Evolutionary conservation across 2,113 vertebrate species (phyloP), one percentile per base, ranked within the genome.

Genomic region (Neotragus moschatus): DNA sequence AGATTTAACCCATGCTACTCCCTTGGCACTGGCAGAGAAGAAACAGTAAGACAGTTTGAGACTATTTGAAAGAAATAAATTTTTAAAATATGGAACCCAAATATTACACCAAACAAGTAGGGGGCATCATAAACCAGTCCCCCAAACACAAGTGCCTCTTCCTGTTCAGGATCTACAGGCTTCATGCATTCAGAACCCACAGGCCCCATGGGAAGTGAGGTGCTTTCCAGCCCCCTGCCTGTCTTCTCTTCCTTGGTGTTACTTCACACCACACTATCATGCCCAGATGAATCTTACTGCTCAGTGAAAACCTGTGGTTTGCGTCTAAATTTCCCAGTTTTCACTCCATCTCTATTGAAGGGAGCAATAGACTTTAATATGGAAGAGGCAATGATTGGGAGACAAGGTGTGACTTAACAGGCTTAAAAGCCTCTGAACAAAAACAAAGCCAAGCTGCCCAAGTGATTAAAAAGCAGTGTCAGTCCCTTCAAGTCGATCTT

Each of bases 371-470:
- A 97, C 95, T 96, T 97, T 96, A 86, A 96, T 89, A 85, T 79
- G 70, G 70, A 96, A 86, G 85, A 91, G 96, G 94, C 94, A 96
- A 95, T 98, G 96, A 96, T 95, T 95, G 85, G 96, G 82, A 96
- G 94, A 85, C 92, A 96, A 97, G 94, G 95, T 98, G 86, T 97
- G 93, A 95, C 53, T 96, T 96, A 97, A 97, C 81, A 91, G 92
- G 94, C 92, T 94, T 89, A 77, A 94, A 89, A 92, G 15, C 43
- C 75, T 91, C 66, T 86, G 80, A 56, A 95, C 56, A 91, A 97
- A 97, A 94, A 85, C 73, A 94, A 96, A 95, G 81, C 55, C 96
- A 92, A 90, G 55, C 92, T 96, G 93, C 97, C 90, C 94, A 94
- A 92, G 77, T 43, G 80, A 95, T 88, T 92, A 92, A 89, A 88